Conservation (phyloP, 2,113 vertebrate genomes). For the Todiramphus chloris region DNA sequence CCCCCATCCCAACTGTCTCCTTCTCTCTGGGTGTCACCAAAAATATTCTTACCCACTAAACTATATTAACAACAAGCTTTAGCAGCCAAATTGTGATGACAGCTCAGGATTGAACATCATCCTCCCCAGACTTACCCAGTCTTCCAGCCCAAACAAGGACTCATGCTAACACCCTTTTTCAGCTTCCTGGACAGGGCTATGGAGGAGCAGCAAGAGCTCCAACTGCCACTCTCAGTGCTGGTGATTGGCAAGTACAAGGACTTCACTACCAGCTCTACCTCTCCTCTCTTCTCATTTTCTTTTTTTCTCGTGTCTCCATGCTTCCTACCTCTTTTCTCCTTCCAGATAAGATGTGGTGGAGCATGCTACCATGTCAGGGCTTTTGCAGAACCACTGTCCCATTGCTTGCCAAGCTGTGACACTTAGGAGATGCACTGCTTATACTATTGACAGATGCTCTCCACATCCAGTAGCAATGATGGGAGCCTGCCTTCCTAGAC, state of each 20-base stretch:
- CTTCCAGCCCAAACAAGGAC: neutral
- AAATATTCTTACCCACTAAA: neutral
- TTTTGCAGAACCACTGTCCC: neutral
- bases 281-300: neutral
- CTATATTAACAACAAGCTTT: neutral
- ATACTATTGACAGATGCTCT: neutral
- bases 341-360: neutral
- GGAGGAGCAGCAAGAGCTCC: neutral
- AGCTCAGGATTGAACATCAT: neutral
- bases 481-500: neutral
- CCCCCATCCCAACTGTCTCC: neutral
- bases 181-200: neutral
- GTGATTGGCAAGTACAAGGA: neutral
- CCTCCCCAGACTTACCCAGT: neutral
- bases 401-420: neutral
- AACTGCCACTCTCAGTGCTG: neutral
- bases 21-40: neutral
- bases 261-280: neutral
- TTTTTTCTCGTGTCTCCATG: neutral
- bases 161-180: neutral
- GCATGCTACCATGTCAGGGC: fast-evolving
- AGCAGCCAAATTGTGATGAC: neutral
- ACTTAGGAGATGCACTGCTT: neutral
- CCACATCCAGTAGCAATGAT: fast-evolving
- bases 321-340: neutral